Evolutionary conservation across 1,140 invertebrate genomes (phyloP).

Genomic region (Sitobion miscanthi): DNA sequence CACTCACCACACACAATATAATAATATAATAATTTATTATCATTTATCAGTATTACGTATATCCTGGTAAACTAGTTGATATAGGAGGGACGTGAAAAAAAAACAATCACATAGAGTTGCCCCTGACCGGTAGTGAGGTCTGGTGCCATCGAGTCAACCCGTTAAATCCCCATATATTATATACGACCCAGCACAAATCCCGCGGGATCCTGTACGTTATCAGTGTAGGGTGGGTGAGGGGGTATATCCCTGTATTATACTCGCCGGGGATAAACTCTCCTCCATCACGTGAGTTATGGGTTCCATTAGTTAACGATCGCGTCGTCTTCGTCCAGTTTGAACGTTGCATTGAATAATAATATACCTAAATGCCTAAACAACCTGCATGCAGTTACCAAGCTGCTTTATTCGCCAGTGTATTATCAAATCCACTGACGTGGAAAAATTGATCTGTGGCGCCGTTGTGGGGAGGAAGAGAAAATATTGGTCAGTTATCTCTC

Average conservation of each 20-base stretch:
- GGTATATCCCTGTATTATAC: neutral
- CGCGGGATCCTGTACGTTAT: neutral
- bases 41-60: neutral
- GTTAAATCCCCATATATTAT: neutral
- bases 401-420: no score
- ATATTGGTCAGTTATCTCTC: no score
- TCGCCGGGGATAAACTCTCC: neutral
- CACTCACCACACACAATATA: neutral
- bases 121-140: neutral
- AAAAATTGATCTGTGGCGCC: no score
- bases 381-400: no score
- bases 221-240: no score
- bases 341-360: neutral
- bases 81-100: neutral
- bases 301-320: neutral
- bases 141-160: neutral
- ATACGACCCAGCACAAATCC: neutral
- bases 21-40: neutral
- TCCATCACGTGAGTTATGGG: neutral
- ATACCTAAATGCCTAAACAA: neutral
- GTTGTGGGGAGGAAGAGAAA: no score
- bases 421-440: no score
- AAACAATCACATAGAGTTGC: neutral
- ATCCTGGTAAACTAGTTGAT: neutral
- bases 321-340: neutral